Base-by-base conservation (phyloP, 1,140 invertebrate species). In the Platyura marginata region DNA sequence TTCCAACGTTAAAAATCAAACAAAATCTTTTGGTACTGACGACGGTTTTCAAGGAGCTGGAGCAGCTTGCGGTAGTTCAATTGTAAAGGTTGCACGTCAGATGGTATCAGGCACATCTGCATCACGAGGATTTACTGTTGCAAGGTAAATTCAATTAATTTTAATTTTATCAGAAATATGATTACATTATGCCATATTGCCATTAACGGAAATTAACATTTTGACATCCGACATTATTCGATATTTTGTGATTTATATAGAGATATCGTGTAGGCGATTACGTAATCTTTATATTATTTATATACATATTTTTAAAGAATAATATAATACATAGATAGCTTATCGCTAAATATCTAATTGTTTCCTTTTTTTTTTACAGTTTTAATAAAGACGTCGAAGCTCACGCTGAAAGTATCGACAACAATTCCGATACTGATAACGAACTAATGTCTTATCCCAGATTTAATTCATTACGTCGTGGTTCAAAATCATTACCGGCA, bases 31-130 rank as follows among this genome's bases (percentile, higher is more conserved):
- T 19, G 74, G 71, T 1, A 67, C 68, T 0, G 75, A 79, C 49
- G 76, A 81, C 61, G 77, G 74, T 40, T 75, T 79, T 58, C 75
- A 78, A 56, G 71, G 74, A 44, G 72, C 77, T 49, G 68, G 71
- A 23, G 73, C 76, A 29, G 72, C 73, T 21, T 79, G 78, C 46
- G 77, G 77, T 40, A 74, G 66, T 45, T 81, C 78, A 2, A 73
- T 82, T 22, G 71, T 80, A 45, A 68, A 71, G 51, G 76, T 83
- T 37, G 80, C 79, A 0, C 72, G 73, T 49, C 72, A 78, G 54
- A 80, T 82, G 65, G 74, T 81, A 55, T 68, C 70, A 10, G 65
- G 56, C 42, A 51, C 16, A 15, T 52, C 59, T 13, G 34, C 29
- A 2, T 43, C 53, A 0, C 56, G 63, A 23, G 64, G 62, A 13